Evolutionary conservation across 2,888 invertebrate species (phyloP), one percentile per base, ranked within the genome.

Genomic region (Aromia moschata): DNA sequence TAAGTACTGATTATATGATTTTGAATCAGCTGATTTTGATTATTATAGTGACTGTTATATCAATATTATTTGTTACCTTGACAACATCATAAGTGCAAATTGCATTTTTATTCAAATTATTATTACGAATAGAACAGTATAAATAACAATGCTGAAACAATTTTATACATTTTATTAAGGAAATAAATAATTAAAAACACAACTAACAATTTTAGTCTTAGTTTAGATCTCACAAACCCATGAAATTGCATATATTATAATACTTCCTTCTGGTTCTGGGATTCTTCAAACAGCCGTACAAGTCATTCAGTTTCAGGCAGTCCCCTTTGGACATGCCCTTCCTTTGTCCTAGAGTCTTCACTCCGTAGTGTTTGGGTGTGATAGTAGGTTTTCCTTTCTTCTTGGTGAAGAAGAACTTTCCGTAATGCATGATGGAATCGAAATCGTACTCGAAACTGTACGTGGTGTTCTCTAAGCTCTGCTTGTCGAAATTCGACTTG

Each of bases 381-480:
- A 89, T 84, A 0, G 89, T 88, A 1, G 87, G 86, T 70, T 84
- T 86, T 16, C 85, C 84, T 73, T 84, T 85, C 55, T 80, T 81
- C 71, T 84, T 85, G 67, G 87, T 87, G 74, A 89, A 89, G 75
- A 86, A 89, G 70, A 82, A 82, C 64, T 82, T 82, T 1, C 89
- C 89, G 68, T 93, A 93, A 76, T 93, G 93, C 91, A 92, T 91
- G 25, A 92, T 88, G 9, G 89, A 89, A 64, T 88, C 87, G 74
- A 88, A 92, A 76, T 92, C 92, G 71, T 93, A 93, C 56, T 88
- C 87, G 75, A 88, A 89, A 45, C 84, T 82, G 71, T 87, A 86
- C 3, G 87, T 86, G 3, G 88, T 88, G 65, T 88, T 87, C 47
- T 85, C 84, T 30, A 84, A 77, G 45, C 87, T 85, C 64, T 88